Conservation (phyloP, 2,888 invertebrate genomes). For the Nomada hirtipes region DNA sequence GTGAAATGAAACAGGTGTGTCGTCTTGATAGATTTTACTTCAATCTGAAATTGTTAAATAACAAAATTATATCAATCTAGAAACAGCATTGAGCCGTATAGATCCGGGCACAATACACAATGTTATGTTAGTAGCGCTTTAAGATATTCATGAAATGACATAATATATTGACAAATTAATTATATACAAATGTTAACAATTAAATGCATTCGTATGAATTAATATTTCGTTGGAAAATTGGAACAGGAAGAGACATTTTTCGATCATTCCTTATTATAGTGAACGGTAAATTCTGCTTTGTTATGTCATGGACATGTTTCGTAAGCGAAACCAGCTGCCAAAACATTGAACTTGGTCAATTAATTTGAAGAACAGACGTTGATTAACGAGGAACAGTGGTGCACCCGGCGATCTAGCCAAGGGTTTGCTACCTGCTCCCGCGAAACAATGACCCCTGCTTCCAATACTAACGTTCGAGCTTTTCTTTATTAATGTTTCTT, state of each 20-base stretch:
- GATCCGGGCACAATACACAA: too few species aligned
- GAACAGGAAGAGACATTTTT: not conserved
- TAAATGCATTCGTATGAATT: too few species aligned
- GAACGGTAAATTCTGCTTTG: slow-evolving; percentile 29
- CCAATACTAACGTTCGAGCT: slow-evolving; percentile 24
- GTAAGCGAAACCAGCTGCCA: slow-evolving; percentile 72
- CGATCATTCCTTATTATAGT: slow-evolving; percentile 3
- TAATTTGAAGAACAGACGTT: slow-evolving; percentile 68
- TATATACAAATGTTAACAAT: too few species aligned
- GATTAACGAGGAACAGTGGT: slow-evolving; percentile 73
- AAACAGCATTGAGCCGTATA: too few species aligned
- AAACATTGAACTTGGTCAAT: slow-evolving; percentile 75
- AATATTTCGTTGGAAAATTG: not conserved
- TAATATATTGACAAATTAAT: too few species aligned
- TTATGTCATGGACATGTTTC: slow-evolving; percentile 57
- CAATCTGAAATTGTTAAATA: too few species aligned
- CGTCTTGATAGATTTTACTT: too few species aligned
- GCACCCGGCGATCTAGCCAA: slow-evolving; percentile 16
- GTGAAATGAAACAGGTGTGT: too few species aligned
- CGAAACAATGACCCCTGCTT: slow-evolving; percentile 69
- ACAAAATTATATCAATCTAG: too few species aligned
- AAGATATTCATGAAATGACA: too few species aligned
- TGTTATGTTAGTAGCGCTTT: too few species aligned
- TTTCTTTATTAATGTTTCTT: not conserved
- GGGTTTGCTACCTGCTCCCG: slow-evolving; percentile 65